Evolutionary conservation across 2,113 vertebrate genomes (phyloP).

Genomic region (Plecturocebus donacophilus): DNA sequence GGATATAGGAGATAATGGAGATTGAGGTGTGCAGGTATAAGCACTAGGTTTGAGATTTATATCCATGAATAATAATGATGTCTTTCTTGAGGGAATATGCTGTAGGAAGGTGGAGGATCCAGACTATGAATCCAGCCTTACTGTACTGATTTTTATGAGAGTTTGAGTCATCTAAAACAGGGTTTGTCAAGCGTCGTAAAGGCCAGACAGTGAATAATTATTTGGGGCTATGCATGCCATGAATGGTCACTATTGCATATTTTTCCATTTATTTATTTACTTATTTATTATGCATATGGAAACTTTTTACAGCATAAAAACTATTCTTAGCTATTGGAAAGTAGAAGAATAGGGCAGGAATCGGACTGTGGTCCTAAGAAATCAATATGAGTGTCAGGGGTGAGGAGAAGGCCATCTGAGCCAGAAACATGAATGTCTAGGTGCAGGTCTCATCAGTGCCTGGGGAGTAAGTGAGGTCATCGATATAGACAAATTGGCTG

Average conservation of each 20-base stretch:
- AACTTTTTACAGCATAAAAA: background rate
- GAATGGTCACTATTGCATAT: background rate
- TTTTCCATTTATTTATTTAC: background rate
- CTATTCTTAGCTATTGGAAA: background rate
- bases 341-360: background rate
- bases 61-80: background rate
- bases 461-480: background rate
- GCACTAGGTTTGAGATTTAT: background rate
- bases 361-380: background rate
- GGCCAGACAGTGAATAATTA: background rate
- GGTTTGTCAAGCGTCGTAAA: background rate
- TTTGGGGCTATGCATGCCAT: background rate
- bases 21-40: background rate
- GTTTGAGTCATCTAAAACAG: too few species aligned
- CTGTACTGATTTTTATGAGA: background rate
- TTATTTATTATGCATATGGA: background rate
- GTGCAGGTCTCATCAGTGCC: accelerated
- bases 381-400: background rate
- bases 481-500: background rate
- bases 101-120: background rate
- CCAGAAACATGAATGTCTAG: background rate
- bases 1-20: background rate
- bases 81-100: background rate
- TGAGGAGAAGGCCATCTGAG: background rate
- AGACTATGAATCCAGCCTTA: background rate